Conservation (phyloP, 2,113 vertebrate genomes). For the Siniperca chuatsi region DNA sequence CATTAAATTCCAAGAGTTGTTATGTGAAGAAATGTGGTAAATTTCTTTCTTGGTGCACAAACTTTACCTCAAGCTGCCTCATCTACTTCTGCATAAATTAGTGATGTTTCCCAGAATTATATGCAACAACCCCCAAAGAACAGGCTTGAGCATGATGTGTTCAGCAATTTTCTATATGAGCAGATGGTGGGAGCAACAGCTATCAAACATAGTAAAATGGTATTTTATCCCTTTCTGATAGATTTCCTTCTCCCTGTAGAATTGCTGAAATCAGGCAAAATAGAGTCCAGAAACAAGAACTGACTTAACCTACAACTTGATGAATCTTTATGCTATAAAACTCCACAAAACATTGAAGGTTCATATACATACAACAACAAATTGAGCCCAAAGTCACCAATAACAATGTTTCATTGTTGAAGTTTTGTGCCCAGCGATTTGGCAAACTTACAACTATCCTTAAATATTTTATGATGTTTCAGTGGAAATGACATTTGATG, state of each 20-base stretch:
- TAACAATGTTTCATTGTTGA: background rate
- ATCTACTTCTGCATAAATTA: background rate
- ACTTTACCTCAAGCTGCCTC: background rate
- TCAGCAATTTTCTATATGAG: constrained; percentile 1
- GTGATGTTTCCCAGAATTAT: constrained; percentile 1
- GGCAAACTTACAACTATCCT: background rate
- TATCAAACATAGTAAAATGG: background rate
- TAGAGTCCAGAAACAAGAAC: background rate
- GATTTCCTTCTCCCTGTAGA: background rate
- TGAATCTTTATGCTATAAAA: background rate
- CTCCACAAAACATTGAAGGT: background rate
- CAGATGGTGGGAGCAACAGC: constrained; percentile 27
- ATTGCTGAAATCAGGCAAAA: background rate
- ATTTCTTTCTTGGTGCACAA: background rate
- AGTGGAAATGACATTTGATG: background rate
- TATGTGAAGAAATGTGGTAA: background rate
- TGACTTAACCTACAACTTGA: background rate
- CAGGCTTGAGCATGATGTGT: constrained; percentile 17
- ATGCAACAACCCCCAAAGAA: background rate
- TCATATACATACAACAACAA: background rate
- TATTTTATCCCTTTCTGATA: background rate
- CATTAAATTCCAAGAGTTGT: background rate
- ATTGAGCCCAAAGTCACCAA: background rate
- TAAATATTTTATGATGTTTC: background rate
- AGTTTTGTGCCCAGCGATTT: background rate